phyloP scores from a whole-genome alignment of 2,113 vertebrate genomes.

The Nannospalax galili region DNA sequence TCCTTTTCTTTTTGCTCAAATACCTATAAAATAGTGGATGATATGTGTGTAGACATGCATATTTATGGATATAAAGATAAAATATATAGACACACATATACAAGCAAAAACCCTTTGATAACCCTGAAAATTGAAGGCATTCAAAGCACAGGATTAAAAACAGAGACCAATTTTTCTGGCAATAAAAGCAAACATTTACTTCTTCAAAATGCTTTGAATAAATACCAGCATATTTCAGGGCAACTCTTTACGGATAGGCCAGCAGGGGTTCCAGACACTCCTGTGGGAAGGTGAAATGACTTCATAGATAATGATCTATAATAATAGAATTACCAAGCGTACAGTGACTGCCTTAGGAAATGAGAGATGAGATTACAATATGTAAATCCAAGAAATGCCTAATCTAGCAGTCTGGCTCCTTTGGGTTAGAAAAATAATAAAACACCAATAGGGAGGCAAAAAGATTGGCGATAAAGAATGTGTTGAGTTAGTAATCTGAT shows the following conservation, averaged over 20 bases:
- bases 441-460: conserved; percentile 49
- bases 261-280: conserved; percentile 78
- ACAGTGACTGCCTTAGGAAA: conserved; percentile 70
- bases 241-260: conserved; percentile 43
- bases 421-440: conserved; percentile 73
- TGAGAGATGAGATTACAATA: conserved; percentile 79
- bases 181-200: conserved; percentile 53
- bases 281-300: conserved; percentile 60
- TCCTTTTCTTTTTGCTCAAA: background rate
- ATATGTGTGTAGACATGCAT: background rate
- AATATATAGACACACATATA: background rate
- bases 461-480: conserved; percentile 60
- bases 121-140: conserved; percentile 37
- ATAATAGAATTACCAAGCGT: conserved; percentile 77
- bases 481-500: conserved; percentile 49
- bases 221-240: conserved; percentile 39
- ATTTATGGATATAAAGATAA: conserved; percentile 18
- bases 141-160: conserved; percentile 35
- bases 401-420: conserved; percentile 73
- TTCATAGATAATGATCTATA: conserved; percentile 74
- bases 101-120: conserved; percentile 27
- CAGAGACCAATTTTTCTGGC: conserved; percentile 28
- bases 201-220: conserved; percentile 52
- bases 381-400: conserved; percentile 76
- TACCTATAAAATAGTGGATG: background rate